A percentile compares a stretch with the other conserved stretches of the same genome.
Conservation (phyloP, 2,888 invertebrate genomes). For the Lasioglossum villosulum region DNA sequence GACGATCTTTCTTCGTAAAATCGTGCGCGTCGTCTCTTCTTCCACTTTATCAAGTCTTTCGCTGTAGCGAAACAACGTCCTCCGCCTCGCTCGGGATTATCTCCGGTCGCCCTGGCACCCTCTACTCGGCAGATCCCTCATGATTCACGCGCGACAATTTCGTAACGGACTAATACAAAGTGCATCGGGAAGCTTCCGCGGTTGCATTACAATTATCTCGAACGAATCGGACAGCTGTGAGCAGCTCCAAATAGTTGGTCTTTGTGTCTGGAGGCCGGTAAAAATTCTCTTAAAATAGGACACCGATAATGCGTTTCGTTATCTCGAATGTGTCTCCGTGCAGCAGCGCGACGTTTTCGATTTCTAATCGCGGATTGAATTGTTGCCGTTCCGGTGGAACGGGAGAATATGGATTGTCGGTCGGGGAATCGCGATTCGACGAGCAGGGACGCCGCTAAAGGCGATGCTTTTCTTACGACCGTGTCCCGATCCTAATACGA, state of each 20-base stretch:
- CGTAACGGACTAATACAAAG: constrained; percentile 24
- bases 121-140: not conserved
- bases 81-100: constrained; percentile 20
- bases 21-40: constrained; percentile 8
- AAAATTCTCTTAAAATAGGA: not conserved
- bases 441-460: constrained; percentile 19
- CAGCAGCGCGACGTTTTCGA: not conserved
- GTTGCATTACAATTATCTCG: constrained; percentile 14
- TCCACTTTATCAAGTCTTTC: constrained; percentile 16
- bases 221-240: not conserved
- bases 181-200: constrained; percentile 28
- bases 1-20: constrained; percentile 39
- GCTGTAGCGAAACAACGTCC: not conserved
- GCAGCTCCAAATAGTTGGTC: not conserved
- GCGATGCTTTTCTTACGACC: constrained; percentile 31
- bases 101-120: constrained; percentile 16
- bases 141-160: constrained; percentile 32
- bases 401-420: not conserved
- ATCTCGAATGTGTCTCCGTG: not conserved
- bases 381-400: not conserved
- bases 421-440: not conserved
- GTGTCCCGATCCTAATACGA: constrained; percentile 46
- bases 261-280: not conserved
- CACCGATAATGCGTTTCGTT: not conserved
- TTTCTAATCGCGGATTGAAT: not conserved